Evolutionary conservation across 2,797 vertebrate species (phyloP), one percentile per base, ranked within the genome.

Genomic region (Diplodus puntazzo): DNA sequence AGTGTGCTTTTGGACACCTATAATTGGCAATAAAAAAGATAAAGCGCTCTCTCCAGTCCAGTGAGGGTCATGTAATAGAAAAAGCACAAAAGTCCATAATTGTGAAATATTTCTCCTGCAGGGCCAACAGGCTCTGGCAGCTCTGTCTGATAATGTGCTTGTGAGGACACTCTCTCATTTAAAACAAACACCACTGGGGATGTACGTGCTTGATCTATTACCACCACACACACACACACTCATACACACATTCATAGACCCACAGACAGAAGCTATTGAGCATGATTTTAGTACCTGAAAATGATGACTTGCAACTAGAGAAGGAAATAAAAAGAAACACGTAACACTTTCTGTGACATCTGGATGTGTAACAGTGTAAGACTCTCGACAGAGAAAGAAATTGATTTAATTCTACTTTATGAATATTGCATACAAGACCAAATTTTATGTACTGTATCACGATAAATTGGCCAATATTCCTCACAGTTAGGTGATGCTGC

Each of bases 11-110:
- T 82, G 88, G 84, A 90, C 87, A 89, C 79, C 77, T 89, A 74
- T 91, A 93, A 93, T 92, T 93, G 91, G 86, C 89, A 90, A 92
- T 92, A 92, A 88, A 92, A 92, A 92, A 91, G 91, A 92, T 85
- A 82, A 88, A 92, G 86, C 11, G 52, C 84, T 83, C 80, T 88
- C 77, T 80, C 63, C 59, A 79, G 87, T 90, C 89, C 90, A 75
- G 84, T 78, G 90, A 89, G 87, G 90, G 88, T 91, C 84, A 88
- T 91, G 87, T 84, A 90, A 89, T 88, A 85, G 81, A 87, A 91
- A 93, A 87, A 81, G 76, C 88, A 87, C 84, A 91, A 90, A 92
- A 90, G 91, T 91, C 90, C 84, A 92, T 91, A 87, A 93, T 93
- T 92, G 93, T 93, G 92, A 93, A 91, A 94, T 93, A 92, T 94